Evolutionary conservation across 2,888 invertebrate genomes (phyloP).

Genomic region (Hydrotaea diabolus): DNA sequence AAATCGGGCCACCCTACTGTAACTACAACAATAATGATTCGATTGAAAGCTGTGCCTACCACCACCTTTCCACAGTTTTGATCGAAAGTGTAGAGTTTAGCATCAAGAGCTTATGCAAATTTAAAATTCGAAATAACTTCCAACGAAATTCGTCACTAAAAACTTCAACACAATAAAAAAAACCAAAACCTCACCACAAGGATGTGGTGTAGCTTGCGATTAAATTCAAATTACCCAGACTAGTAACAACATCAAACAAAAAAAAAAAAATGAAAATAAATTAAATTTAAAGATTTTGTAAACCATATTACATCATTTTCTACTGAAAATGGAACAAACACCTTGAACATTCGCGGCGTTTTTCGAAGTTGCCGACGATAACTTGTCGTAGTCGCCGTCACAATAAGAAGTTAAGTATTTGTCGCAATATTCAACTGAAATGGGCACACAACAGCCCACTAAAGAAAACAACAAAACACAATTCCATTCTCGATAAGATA

Average conservation of each 20-base stretch:
- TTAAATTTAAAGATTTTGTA: background rate
- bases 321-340: background rate
- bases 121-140: too few relatives aligned
- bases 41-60: too few relatives aligned
- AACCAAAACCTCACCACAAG: background rate
- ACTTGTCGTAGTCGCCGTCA: background rate
- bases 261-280: constrained; percentile 10
- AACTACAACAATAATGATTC: too few relatives aligned
- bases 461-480: too few relatives aligned
- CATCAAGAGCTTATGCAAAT: too few relatives aligned
- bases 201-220: constrained; percentile 38
- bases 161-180: background rate
- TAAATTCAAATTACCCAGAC: constrained; percentile 42
- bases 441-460: constrained; percentile 28
- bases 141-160: too few relatives aligned
- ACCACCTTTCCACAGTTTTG: too few relatives aligned
- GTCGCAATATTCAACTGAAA: constrained; percentile 13
- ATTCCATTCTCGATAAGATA: constrained; percentile 26
- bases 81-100: too few relatives aligned
- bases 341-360: background rate
- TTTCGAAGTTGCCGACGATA: background rate
- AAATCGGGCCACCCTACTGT: too few relatives aligned
- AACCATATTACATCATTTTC: background rate
- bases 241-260: constrained; percentile 35
- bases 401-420: constrained; percentile 1